Evolutionary conservation across 2,888 invertebrate genomes (phyloP), one percentile per base, ranked within the genome.

Genomic region (Sthenelais limicola): DNA sequence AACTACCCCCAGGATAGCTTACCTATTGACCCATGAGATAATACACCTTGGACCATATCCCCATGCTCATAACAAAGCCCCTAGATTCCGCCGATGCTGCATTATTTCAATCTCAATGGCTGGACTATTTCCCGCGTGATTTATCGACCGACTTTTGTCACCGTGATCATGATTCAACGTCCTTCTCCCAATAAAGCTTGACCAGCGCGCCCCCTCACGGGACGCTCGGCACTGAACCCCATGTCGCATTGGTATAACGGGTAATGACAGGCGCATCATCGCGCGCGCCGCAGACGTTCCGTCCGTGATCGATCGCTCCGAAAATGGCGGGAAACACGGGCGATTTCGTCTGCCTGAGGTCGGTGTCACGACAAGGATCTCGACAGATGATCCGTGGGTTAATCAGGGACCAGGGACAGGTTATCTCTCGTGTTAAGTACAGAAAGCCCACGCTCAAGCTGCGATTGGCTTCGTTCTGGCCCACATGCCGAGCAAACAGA

Each of bases 241-340:
- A 43, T 62, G 62, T 62, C 62, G 62, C 38, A 26, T 35, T 43
- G 38, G 24, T 38, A 62, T 62, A 62, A 62, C 62, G 62, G 62
- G 62, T 62, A 62, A 62, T 62, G 62, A 62, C 62, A 62, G 62
- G 35, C 62, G 62, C 62, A 62, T 62, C 62, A 62, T 30, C 56
- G 28, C 30, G 56, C 56, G 56, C 56, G 24, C 56, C 62, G 24
- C 21, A 12, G 38, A 38, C 62, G 62, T 43, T 12, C 62, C 62
- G 38, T 15, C 9, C 9, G 21, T 38, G 62, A 62, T 62, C 62
- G 62, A 62, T 62, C 62, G 43, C 62, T 43, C 24, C n/a, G 24
- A 62, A 62, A 62, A 62, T 62, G 62, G 62, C 62, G 62, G 62
- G 38, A 62, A 62, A 38, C 35, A 24, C 38, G 38, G 38, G 12